Evolutionary conservation across 2,113 vertebrate species (phyloP), one percentile per base, ranked within the genome.

Genomic region (Oxyura jamaicensis): DNA sequence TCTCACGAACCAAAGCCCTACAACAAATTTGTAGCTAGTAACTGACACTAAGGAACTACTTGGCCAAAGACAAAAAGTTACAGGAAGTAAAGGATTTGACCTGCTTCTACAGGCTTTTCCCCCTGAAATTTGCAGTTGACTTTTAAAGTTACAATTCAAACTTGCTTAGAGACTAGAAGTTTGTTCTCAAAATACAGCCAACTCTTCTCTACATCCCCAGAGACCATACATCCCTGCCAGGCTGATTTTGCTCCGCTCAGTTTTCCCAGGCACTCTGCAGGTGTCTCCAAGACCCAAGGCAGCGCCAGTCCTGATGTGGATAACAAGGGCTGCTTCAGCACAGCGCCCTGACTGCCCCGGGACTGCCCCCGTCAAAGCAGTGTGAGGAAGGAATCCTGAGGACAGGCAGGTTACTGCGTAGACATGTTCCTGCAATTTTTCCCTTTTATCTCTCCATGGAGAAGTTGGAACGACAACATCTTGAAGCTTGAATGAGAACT

Each of bases 211-310:
- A 10, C 11, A 21, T 55, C 65, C 13, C 44, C 59, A 35, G 26
- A 65, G 15, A 65, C 13, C 25, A 62, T 2, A 29, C 3, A 13
- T 33, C 35, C 60, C 20, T 42, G 10, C 44, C 46, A 67, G 44
- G n/a, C 3, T 1, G 2, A 33, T 9, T 50, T 33, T n/a, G 39
- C 31, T 12, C 23, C 20, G 11, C 17, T n/a, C n/a, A 5, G 11
- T 29, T 39, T 48, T 58, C 19, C 48, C 41, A 11, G 4, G 2
- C 3, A 1, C 6, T 23, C 41, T 59, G 3, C 12, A 36, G 33
- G 7, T 1, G 2, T 52, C 44, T 39, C 58, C 55, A 60, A 36
- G 29, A 14, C 3, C 8, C 19, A 42, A 11, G 3, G 13, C 21
- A 42, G 20, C 7, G 5, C 12, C 15, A 52, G 33, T 3, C 3